A percentile compares a stretch with the other conserved stretches of the same genome.
Evolutionary conservation across 2,888 invertebrate species (phyloP).

Genomic region (Hirtodrosophila duncani): DNA sequence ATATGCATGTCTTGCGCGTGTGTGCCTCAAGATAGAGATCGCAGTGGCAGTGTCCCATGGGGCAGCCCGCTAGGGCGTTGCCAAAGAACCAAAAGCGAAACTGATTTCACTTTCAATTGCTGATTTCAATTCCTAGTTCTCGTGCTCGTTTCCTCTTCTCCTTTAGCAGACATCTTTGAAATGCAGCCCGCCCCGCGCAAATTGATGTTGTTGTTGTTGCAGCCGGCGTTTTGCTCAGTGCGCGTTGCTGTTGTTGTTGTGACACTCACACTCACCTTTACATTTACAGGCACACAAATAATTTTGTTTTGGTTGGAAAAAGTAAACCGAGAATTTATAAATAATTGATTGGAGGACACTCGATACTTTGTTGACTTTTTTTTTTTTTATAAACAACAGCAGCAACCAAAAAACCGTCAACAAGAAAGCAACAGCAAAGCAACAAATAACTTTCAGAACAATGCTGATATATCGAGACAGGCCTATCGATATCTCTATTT

Average conservation of each 20-base stretch:
- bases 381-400: constrained; percentile 35
- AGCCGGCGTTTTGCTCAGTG: constrained; percentile 20
- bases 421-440: no score
- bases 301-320: constrained; percentile 40
- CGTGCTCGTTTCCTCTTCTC: no score
- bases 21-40: background rate
- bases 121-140: no score
- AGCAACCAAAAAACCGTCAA: constrained; percentile 16
- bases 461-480: no score
- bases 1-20: background rate
- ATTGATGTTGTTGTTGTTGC: background rate
- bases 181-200: no score
- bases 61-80: no score
- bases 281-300: constrained; percentile 42
- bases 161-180: no score
- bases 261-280: constrained; percentile 17
- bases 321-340: constrained; percentile 35
- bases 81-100: no score
- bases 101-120: no score
- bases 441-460: no score
- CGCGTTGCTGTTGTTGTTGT: background rate
- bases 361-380: constrained; percentile 36
- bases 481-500: no score
- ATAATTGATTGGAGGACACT: constrained; percentile 18
- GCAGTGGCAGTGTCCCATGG: no score